phyloP scores from a whole-genome alignment of 2,888 invertebrate genomes.

The Onthophagus sagittarius region DNA sequence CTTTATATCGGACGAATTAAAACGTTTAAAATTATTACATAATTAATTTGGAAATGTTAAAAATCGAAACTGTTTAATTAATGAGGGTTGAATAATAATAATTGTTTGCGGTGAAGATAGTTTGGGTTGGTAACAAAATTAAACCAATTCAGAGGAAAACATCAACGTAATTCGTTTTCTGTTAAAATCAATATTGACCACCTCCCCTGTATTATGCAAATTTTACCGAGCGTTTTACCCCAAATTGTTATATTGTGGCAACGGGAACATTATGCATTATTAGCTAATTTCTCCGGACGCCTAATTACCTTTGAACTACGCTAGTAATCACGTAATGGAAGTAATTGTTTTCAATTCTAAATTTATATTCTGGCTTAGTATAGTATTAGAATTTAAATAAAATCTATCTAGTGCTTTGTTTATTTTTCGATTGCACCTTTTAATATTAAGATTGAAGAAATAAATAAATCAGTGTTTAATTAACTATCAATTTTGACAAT shows the following conservation, averaged over 20 bases:
- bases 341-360: not conserved
- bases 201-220: not conserved
- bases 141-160: not conserved
- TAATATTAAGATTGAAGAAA: no score
- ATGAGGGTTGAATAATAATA: no score
- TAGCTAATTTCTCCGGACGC: not conserved
- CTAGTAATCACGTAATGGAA: not conserved
- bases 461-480: no score
- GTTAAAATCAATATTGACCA: not conserved
- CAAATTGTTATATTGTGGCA: not conserved
- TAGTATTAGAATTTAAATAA: no score
- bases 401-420: no score
- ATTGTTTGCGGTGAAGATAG: not conserved
- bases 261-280: not conserved
- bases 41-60: no score
- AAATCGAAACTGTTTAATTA: no score
- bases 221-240: not conserved
- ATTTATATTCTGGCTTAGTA: no score
- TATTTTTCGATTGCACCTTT: no score
- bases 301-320: not conserved
- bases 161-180: not conserved
- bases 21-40: no score
- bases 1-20: no score
- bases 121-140: not conserved
- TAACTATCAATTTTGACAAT: no score